These are phyloP conservation scores for Bufo gargarizans DNA, from an alignment of 2,113 vertebrate genomes.

Conservation along the genomic window DNA sequence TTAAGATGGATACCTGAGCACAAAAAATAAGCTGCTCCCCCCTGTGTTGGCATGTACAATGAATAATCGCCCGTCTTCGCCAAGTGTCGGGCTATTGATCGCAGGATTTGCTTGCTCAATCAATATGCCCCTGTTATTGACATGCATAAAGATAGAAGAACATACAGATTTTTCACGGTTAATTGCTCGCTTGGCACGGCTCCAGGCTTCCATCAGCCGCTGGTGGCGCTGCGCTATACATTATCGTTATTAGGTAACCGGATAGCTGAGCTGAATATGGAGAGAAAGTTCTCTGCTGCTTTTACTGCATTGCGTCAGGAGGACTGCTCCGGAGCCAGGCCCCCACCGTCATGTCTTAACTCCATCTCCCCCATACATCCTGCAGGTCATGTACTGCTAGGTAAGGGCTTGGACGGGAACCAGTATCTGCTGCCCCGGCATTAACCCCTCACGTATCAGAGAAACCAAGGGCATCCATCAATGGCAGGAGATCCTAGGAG, in stretches of 20 bases:
- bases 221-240: not conserved
- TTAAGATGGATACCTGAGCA: not conserved
- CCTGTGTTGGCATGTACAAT: not conserved
- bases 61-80: not conserved
- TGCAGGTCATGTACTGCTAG: not conserved
- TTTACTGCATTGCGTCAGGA: conserved; percentile 57
- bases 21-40: not conserved
- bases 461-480: not conserved
- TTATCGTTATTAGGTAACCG: not conserved
- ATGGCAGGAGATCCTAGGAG: not conserved
- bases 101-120: not conserved
- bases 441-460: not conserved
- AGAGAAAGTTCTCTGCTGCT: conserved; percentile 40
- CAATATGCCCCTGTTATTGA: not conserved
- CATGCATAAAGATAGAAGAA: not conserved
- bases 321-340: not conserved
- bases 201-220: not conserved
- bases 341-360: conserved; percentile 29
- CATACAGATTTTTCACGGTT: not conserved
- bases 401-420: no score
- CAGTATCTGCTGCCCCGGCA: not conserved
- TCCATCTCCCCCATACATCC: conserved; percentile 22
- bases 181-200: not conserved
- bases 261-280: conserved; percentile 9
- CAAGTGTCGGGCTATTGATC: not conserved